Base-by-base conservation (phyloP, 2,113 vertebrate genomes). In the Notothenia coriiceps region DNA sequence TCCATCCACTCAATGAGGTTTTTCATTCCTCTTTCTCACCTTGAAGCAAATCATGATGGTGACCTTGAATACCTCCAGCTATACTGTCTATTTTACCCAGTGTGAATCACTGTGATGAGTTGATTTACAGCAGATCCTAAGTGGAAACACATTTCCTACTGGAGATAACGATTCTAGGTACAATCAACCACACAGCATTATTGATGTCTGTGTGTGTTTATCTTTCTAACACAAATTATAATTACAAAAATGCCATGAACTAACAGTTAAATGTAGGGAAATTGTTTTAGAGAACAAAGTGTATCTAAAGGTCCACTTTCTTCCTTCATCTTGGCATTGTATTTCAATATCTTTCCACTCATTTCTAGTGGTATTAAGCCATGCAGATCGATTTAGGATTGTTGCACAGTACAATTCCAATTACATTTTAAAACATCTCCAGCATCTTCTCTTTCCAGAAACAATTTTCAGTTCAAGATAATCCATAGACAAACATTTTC, bases 31-130 rank as follows among this genome's bases (percentile, higher is more conserved):
- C 18, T 52, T 73, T 74, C 54, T 85, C 74, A 86, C 70, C 78
- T 84, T 85, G 71, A 77, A 40, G 64, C 6, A 64, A 70, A 69
- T 64, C 52, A 72, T 60, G 75, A 54, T 14, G 56, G 51, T 71
- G 67, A 79, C 68, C 67, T 60, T 40, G 51, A 43, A 57, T 63
- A 40, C 11, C 65, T 62, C 57, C 57, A 77, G 66, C 81, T 60
- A 63, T 35, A 51, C 43, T 22, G 33, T 71, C 10, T 29, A 0
- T 46, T 22, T 20, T 18, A 29, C 54, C 56, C 22, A 6, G 43
- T 46, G 17, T 67, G 40, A 62, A 56, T 70, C 64, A 70, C 78
- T 40, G 35, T 29, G 70, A 89, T 81, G 40, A 67, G 13, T 52
- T 33, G 78, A 5, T 69, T 49, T 40, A 70, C 56, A 29, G 55